Evolutionary conservation across 2,888 invertebrate species (phyloP), one percentile per base, ranked within the genome.

Genomic region (Eutolmus rufibarbis): DNA sequence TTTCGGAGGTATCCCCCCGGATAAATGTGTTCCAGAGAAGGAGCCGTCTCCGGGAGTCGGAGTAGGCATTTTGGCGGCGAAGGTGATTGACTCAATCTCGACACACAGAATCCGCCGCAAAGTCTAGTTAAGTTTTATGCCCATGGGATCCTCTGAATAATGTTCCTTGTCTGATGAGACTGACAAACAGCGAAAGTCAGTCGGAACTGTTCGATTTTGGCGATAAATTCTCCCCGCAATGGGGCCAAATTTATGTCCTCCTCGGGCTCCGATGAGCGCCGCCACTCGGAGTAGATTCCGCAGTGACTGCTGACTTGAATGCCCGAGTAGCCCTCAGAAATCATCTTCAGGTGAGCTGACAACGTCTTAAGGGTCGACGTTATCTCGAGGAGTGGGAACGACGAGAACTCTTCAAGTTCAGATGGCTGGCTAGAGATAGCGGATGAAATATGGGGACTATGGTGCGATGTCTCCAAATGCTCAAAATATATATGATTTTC

Each of bases 71-170:
- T 82, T 37, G 66, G 57, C 57, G 57, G 40, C 28, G 82, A 51
- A 82, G 34, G 82, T 82, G 82, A 82, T 82, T 82, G 82, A 82
- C 82, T 82, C 66, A 82, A 82, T 82, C 82, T 57, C 57, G 82
- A 82, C 82, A 51, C 37, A 82, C 79, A 66, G 51, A 82, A 82
- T 82, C 82, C 40, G 82, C 57, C 57, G 37, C 57, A 82, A 82
- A 82, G 82, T 66, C 82, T 79, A 66, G 82, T 82, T 57, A 82
- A 66, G 66, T 82, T 82, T 82, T 66, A 82, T 57, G 82, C 57
- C 82, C 82, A 57, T 37, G 82, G 57, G 82, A 23, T 66, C 37
- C 19, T 82, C 82, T 82, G 51, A 82, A 66, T 82, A 57, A 82
- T 82, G 82, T 82, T 82, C 82, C 34, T 40, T 57, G 82, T 82